Evolutionary conservation across 2,113 vertebrate species (phyloP).

Genomic region (Callipepla californica): DNA sequence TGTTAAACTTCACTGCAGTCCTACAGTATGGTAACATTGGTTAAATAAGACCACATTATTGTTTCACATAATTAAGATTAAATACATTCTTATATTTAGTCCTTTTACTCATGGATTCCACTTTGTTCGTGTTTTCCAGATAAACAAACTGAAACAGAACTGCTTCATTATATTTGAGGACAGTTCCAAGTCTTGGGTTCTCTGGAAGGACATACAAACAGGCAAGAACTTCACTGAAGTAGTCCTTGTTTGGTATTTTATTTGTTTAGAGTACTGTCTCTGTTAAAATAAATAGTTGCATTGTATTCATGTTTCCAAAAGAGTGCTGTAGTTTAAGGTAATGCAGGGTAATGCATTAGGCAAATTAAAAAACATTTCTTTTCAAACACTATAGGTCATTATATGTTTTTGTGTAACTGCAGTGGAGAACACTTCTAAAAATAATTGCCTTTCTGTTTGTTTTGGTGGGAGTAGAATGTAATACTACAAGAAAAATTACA

Average conservation of each 20-base stretch:
- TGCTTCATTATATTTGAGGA: conserved; percentile 99
- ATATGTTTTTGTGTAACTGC: not conserved
- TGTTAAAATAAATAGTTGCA: not conserved
- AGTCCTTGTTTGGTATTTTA: conserved; percentile 21
- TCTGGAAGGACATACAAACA: conserved; percentile 99
- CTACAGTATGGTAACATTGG: fast-evolving
- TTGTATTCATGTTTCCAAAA: not conserved
- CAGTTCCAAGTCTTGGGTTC: conserved; percentile 97
- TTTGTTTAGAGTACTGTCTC: not conserved
- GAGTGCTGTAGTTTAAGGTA: not conserved
- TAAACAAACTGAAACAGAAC: conserved; percentile 93
- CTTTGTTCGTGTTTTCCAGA: conserved; percentile 80
- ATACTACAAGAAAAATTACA: not conserved
- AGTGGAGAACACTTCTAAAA: not conserved
- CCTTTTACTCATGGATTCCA: conserved; percentile 31
- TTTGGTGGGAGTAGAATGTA: not conserved
- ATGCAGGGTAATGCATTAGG: not conserved
- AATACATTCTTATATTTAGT: not conserved
- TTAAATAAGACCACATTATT: not conserved
- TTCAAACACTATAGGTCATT: not conserved
- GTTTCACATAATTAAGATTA: not conserved
- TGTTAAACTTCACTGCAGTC: not conserved
- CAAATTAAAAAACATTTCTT: not conserved
- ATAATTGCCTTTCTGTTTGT: not conserved
- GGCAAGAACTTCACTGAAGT: conserved; percentile 79